Evolutionary conservation across 2,888 invertebrate genomes (phyloP).

Genomic region (Keiferia lycopersicella): DNA sequence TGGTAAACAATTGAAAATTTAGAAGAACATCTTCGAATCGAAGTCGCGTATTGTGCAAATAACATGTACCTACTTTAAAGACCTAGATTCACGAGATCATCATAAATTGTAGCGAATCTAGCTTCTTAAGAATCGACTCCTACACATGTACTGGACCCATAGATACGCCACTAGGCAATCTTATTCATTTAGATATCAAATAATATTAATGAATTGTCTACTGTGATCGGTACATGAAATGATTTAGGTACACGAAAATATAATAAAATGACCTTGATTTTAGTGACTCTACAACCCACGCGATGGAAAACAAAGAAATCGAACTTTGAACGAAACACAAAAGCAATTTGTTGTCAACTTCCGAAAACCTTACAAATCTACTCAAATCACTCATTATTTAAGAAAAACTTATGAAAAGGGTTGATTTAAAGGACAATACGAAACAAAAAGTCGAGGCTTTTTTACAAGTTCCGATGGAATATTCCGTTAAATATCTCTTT

Average conservation of each 20-base stretch:
- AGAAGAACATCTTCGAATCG: no score
- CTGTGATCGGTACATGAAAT: no score
- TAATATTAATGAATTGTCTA: no score
- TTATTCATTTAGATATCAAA: no score
- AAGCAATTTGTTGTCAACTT: background rate
- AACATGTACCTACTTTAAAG: no score
- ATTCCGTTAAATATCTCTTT: constrained; percentile 12
- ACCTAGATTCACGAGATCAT: background rate
- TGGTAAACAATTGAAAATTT: no score
- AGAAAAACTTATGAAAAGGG: constrained; percentile 5
- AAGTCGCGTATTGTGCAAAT: no score
- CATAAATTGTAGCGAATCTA: background rate
- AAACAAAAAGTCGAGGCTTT: constrained; percentile 8
- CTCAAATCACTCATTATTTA: constrained; percentile 3
- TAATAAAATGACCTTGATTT: no score
- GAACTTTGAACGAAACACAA: constrained; percentile 4
- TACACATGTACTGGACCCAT: background rate
- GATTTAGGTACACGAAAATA: no score
- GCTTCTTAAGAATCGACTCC: constrained; percentile 1
- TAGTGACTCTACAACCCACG: no score
- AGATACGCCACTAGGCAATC: background rate
- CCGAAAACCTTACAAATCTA: background rate
- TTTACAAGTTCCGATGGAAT: background rate
- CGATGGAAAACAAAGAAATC: no score
- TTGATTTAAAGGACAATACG: background rate